Conservation (phyloP, 1,140 invertebrate genomes). For the Platyscapa corneri region DNA sequence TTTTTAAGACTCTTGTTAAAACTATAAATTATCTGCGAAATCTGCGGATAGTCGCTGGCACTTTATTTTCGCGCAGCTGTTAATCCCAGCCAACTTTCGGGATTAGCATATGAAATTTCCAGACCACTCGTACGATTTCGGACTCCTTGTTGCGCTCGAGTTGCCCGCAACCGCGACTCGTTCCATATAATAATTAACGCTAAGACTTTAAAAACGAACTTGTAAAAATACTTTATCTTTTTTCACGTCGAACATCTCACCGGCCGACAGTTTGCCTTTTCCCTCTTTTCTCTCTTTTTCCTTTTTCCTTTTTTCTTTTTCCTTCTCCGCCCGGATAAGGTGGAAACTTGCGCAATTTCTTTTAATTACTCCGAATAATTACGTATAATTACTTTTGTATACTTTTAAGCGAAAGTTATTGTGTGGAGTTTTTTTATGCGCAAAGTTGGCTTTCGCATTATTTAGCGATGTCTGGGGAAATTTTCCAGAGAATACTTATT, state of each 20-base stretch:
- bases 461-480: no score
- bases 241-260: not conserved
- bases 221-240: not conserved
- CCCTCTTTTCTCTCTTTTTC: no score
- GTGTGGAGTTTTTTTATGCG: not conserved
- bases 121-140: not conserved
- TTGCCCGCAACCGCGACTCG: not conserved
- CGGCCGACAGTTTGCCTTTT: no score
- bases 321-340: no score
- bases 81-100: not conserved
- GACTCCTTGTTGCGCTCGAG: not conserved
- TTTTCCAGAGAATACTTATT: no score
- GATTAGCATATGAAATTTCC: not conserved
- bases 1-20: not conserved
- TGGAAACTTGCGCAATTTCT: not conserved
- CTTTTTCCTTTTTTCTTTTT: no score
- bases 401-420: not conserved
- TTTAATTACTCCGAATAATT: constrained; percentile 7
- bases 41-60: no score
- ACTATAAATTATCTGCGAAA: not conserved
- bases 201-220: not conserved
- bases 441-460: no score
- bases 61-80: not conserved
- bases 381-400: not conserved
- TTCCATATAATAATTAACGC: not conserved